Base-by-base conservation (phyloP, 2,113 vertebrate genomes). In the Beaufortia kweichowensis region DNA sequence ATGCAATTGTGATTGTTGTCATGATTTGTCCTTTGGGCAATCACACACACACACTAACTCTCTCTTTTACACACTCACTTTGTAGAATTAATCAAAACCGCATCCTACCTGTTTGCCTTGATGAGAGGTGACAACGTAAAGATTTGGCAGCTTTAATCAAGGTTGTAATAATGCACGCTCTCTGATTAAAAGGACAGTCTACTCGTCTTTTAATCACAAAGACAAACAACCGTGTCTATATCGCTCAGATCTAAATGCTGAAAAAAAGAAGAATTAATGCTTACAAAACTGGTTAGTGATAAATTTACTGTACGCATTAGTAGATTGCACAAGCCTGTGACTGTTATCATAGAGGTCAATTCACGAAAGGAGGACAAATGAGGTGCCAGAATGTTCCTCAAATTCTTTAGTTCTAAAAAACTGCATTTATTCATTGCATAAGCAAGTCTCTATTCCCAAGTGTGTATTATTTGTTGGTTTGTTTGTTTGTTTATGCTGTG, bases 141-240 rank as follows among this genome's bases (percentile, higher is more conserved):
- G 86, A 86, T 86, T 79, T 86, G 85, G 78, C 84, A 78, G 86
- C 86, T 90, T 90, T 90, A 91, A 92, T 91, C 90, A 91, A 90
- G 90, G 91, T 87, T 85, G 89, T 88, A 90, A 89, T 92, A 85
- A 89, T 86, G 80, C 82, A 86, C 35, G 84, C 86, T 87, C 85
- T 28, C 82, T 88, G 87, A 90, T 83, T 92, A 88, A 91, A 90
- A 86, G 86, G 89, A 81, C 87, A 87, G 89, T 88, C 87, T 82
- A 84, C 83, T 90, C 86, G 84, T 84, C 88, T 88, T 88, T 88
- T 91, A 91, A 90, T 91, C 89, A 91, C 77, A 48, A 55, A 73
- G 86, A 89, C 87, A 87, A 88, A 90, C 88, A 90, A 90, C 86
- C 83, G 78, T 66, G 65, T 87, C 84, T 81, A 68, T 68, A 85